Conservation (phyloP, 2,797 vertebrate genomes). For the Sebastes taczanowskii region DNA sequence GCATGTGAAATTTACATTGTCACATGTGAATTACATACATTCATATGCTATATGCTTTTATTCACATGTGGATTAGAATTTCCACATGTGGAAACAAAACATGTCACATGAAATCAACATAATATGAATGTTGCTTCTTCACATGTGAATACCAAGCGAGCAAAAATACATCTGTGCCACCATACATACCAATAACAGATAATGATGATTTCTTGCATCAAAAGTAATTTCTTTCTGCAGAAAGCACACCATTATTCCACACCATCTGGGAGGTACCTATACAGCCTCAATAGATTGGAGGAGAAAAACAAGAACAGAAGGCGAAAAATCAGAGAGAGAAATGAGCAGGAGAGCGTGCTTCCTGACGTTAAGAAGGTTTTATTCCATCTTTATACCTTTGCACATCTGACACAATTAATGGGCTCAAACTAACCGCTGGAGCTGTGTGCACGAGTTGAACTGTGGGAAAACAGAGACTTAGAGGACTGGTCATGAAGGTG, state of each 20-base stretch:
- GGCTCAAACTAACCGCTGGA: too few species aligned
- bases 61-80: too few species aligned
- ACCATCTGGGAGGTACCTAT: not conserved
- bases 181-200: not conserved
- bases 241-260: not conserved
- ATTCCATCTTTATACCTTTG: not conserved
- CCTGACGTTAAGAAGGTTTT: not conserved
- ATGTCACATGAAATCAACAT: too few species aligned
- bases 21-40: too few species aligned
- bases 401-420: constrained; percentile 1
- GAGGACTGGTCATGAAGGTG: not conserved
- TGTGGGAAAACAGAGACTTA: not conserved
- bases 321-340: not conserved
- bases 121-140: too few species aligned
- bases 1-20: too few species aligned
- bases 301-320: not conserved
- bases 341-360: not conserved
- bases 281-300: not conserved
- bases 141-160: too few species aligned
- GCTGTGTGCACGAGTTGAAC: not conserved
- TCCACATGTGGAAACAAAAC: too few species aligned
- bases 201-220: not conserved
- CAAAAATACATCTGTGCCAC: not conserved
- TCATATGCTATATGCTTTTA: too few species aligned
- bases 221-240: not conserved